Percentiles rank a stretch among this genome's conserved stretches.
Evolutionary conservation across 1,140 invertebrate species (phyloP).

Genomic region (Physella acuta): DNA sequence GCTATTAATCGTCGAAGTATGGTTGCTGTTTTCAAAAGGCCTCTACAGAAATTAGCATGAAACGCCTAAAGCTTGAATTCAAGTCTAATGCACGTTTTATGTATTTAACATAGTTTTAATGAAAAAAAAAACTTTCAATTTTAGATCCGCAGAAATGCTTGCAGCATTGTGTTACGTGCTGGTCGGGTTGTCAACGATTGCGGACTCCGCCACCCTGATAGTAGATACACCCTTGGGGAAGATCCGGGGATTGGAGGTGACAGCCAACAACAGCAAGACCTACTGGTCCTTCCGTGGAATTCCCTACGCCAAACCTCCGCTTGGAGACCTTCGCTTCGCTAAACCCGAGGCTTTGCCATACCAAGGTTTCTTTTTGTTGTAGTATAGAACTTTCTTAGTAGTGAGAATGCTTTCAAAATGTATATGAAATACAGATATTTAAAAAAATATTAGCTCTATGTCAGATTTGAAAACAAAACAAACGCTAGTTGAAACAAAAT

Average conservation of each 20-base stretch:
- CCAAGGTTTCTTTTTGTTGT: no score
- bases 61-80: no score
- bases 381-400: no score
- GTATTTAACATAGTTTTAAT: no score
- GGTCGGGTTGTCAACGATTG: neutral
- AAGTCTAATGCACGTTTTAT: no score
- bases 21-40: neutral
- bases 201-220: neutral
- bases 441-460: no score
- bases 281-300: constrained; percentile 65
- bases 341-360: neutral
- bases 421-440: no score
- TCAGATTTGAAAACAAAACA: no score
- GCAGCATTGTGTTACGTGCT: neutral
- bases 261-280: neutral
- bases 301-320: constrained; percentile 69
- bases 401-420: no score
- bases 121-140: neutral
- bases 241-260: neutral
- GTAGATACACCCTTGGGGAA: neutral
- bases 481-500: no score
- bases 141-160: neutral
- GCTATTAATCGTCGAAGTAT: no score
- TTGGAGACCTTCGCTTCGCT: constrained; percentile 67
- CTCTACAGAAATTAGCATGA: neutral